Evolutionary conservation across 2,797 vertebrate genomes (phyloP), one percentile per base, ranked within the genome.

Genomic region (Eidolon dupreanum): DNA sequence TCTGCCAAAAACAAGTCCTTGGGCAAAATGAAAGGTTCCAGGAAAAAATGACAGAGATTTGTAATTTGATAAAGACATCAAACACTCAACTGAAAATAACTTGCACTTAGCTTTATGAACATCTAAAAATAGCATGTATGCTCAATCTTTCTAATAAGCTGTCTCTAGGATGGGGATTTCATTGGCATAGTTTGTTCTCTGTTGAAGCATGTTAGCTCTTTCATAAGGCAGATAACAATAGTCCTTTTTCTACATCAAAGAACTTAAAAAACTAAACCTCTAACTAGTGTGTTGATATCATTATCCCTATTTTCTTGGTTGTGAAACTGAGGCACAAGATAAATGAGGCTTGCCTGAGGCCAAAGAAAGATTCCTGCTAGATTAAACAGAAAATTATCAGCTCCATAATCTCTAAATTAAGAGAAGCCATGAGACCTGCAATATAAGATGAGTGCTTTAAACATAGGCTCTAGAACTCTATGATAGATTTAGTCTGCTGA

Each of bases 21-120:
- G 46, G 91, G 96, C 88, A 90, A 97, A 98, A 98, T 97, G 87
- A 96, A 96, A 93, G 79, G 24, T 88, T 97, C 90, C 53, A 82
- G 68, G 63, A 94, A 81, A 97, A 93, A 97, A 87, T 65, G 93
- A 90, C 90, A 97, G 94, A 98, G 95, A 97, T 97, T 90, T 91
- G 70, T 96, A 97, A 97, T 96, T 84, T 71, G 96, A 97, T 97
- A 95, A 95, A 96, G 36, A 97, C 93, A 96, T 97, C 95, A 98
- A 98, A 97, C 70, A 93, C 31, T 79, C 82, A 96, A 97, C 43
- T 89, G 75, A 97, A 94, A 95, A 95, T 94, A 97, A 91, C 70
- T 86, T 96, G 90, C 33, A 73, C 82, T 94, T 95, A 92, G 92
- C 59, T 96, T 87, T 97, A 79, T 95, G 84, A 95, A 94, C 88